phyloP scores from a whole-genome alignment of 2,888 invertebrate genomes.

The Cryptus armator region DNA sequence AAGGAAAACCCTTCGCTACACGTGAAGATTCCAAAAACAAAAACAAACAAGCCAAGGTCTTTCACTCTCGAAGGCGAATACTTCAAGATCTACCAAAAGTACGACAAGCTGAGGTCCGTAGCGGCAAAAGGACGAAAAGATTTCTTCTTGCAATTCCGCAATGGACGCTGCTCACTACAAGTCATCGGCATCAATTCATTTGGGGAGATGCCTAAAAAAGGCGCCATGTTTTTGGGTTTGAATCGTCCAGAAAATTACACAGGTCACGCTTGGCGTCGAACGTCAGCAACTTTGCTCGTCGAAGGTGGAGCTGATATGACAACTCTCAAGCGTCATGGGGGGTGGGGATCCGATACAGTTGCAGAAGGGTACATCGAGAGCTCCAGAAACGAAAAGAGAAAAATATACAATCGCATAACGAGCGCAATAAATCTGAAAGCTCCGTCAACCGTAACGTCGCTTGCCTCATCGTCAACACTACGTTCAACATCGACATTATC shows the following conservation, averaged over 20 bases:
- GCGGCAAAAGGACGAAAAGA: background rate
- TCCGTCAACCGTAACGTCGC: background rate
- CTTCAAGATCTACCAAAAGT: constrained; percentile 61
- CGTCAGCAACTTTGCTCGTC: constrained; percentile 68
- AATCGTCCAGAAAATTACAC: constrained; percentile 78
- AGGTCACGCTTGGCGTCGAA: constrained; percentile 73
- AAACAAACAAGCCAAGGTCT: constrained; percentile 43
- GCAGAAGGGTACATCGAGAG: background rate
- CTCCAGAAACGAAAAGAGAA: background rate
- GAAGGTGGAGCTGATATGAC: constrained; percentile 69
- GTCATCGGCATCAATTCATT: constrained; percentile 68
- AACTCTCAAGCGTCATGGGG: constrained; percentile 69
- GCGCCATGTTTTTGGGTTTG: constrained; percentile 67
- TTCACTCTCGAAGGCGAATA: constrained; percentile 65
- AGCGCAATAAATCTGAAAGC: background rate
- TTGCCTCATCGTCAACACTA: too few species aligned
- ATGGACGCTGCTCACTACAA: constrained; percentile 64
- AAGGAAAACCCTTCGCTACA: background rate
- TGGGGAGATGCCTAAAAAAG: constrained; percentile 65
- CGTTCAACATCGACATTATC: background rate
- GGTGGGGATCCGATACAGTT: background rate
- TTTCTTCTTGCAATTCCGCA: constrained; percentile 68
- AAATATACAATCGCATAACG: background rate
- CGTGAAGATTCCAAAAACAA: constrained; percentile 31
- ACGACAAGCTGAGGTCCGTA: constrained; percentile 56